Evolutionary conservation across 2,797 vertebrate species (phyloP), one percentile per base, ranked within the genome.

Genomic region (Eurystomus glaucurus): DNA sequence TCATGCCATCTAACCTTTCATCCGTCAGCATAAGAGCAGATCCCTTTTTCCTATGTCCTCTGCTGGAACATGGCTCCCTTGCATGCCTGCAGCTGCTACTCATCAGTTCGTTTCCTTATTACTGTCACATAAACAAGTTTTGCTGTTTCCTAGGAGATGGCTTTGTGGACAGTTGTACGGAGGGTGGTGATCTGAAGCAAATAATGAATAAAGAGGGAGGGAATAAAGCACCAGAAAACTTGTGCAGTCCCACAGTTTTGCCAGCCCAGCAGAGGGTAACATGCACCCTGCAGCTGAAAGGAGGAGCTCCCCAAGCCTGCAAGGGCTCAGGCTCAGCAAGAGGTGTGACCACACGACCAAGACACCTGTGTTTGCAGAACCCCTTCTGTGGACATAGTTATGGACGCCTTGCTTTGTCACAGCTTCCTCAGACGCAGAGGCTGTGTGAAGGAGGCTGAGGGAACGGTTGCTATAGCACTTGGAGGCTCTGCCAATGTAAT

Each of bases 71-170:
- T 1, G 28, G 83, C 61, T 88, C 33, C 48, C 65, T 62, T 0
- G 0, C 76, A 69, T 39, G 77, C 84, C 74, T 88, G 50, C 46
- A 90, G 85, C 88, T 86, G 91, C 65, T 58, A 58, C 2, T 11
- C 45, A 77, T 52, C 80, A 48, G 62, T 79, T 66, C 76, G 58
- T 55, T 88, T 84, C 85, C 79, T 84, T 55, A 72, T 69, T 69
- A 57, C 90, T 65, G 61, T 62, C 88, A 78, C 58, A 71, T 52
- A 97, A 97, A 96, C 91, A 94, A 92, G 71, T 51, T 72, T 33
- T 58, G 66, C 64, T 1, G 90, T 96, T 90, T 84, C 97, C 94
- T 90, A 86, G 94, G 97, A 94, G 95, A 90, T 60, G 50, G 11
- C 11, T 61, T 29, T 77, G 62, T 23, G 48, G 61, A 83, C 69